Conservation (phyloP, 1,140 invertebrate genomes). For the Papilio aristodemus region DNA sequence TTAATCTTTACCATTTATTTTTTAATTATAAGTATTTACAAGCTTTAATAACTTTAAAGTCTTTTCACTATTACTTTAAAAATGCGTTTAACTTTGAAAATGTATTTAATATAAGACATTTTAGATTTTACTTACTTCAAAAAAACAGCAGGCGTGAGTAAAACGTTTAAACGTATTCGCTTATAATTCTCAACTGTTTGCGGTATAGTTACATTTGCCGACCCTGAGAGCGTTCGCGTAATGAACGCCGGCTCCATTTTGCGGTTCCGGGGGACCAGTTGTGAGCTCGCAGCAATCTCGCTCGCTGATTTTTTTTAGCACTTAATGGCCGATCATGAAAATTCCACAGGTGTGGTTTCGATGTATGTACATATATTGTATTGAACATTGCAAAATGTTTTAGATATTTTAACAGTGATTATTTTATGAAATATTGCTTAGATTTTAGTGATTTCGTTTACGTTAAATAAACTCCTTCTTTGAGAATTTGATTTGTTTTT, state of each 20-base stretch:
- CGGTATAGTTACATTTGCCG: conserved; percentile 14
- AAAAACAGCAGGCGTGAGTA: neutral
- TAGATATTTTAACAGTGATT: conserved; percentile 7
- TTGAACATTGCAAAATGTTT: neutral
- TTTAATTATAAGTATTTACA: no score
- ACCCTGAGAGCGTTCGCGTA: conserved; percentile 25
- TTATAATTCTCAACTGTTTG: conserved; percentile 14
- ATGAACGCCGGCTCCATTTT: conserved; percentile 30
- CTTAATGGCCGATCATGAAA: conserved; percentile 25
- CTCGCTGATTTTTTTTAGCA: conserved; percentile 20
- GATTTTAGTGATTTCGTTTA: no score
- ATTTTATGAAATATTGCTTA: neutral
- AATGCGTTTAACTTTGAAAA: no score
- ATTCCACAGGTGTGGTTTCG: conserved; percentile 25
- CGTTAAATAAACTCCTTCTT: no score
- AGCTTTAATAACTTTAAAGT: no score
- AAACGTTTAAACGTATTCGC: conserved; percentile 5
- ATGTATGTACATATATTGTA: conserved; percentile 11
- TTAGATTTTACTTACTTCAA: neutral
- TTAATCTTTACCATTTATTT: no score
- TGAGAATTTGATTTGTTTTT: no score
- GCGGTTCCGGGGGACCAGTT: conserved; percentile 31
- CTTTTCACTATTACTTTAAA: no score
- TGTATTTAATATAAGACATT: neutral
- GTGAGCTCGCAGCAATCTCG: conserved; percentile 30